Evolutionary conservation across 2,888 invertebrate genomes (phyloP), one percentile per base, ranked within the genome.

Genomic region (Digitonthophagus gazella): DNA sequence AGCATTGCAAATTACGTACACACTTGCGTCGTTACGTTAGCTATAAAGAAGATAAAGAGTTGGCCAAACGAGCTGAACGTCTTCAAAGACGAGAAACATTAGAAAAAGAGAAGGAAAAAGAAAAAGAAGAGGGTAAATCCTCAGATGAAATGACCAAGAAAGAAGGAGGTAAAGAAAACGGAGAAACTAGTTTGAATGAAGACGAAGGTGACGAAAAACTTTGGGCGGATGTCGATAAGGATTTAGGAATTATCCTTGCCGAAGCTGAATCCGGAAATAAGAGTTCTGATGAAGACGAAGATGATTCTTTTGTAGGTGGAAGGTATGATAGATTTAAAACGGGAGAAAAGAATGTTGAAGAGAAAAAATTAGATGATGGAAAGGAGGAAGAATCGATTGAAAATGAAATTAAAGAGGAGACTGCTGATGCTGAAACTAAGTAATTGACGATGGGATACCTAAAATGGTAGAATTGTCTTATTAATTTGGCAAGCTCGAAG

Each of bases 141-240:
- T 74, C 71, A 11, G 71, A 75, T 68, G 78, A 78, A 3, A 74
- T 70, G 11, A 78, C 79, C 19, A 74, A 61, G n/a, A 71, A 72
- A 63, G 65, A 28, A 14, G 15, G 15, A 6, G 63, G 44, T n/a
- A 71, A 75, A 18, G 79, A 80, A 19, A 75, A 73, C 6, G 77
- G 76, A 2, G 78, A 78, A 64, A 72, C 74, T 22, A 72, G 65
- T 11, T 74, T 75, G 18, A 65, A 55, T 58, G 72, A 71, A 6
- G 84, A 83, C n/a, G 84, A 84, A 19, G 87, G 83, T 70, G 89
- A 90, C 75, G 91, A 91, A 75, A 91, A 92, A 77, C 78, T 91
- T 68, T 93, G 93, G 93, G 92, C 91, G 19, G 92, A 92, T 80
- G 92, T 93, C 22, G 92, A 93, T 79, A 93, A 93, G 78, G 92